Percentiles rank a stretch among this genome's conserved stretches.
Conservation (phyloP, 92 coral and sea anemone species). For the Paragorgia papillata region DNA sequence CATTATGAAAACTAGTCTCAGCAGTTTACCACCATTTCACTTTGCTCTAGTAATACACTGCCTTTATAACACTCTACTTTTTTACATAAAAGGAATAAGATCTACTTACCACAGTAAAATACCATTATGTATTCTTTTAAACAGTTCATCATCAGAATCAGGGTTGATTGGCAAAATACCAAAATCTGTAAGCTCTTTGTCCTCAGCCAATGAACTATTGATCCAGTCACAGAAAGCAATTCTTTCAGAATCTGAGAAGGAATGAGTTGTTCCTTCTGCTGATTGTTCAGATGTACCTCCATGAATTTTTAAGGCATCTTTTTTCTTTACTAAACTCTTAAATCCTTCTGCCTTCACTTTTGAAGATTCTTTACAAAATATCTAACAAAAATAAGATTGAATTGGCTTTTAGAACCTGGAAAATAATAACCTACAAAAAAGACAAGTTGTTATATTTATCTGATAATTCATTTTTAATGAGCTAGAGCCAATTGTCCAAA, state of each 20-base stretch:
- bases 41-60: too few relatives aligned
- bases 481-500: too few relatives aligned
- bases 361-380: constrained; percentile 48
- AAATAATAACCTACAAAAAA: too few relatives aligned
- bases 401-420: too few relatives aligned
- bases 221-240: constrained; percentile 98
- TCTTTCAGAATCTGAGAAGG: constrained; percentile 77
- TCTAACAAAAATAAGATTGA: constrained; percentile 16
- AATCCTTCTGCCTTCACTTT: constrained; percentile 54
- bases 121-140: constrained; percentile 81
- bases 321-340: constrained; percentile 68
- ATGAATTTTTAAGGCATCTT: constrained; percentile 61
- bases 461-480: too few relatives aligned
- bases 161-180: constrained; percentile 69
- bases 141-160: constrained; percentile 66
- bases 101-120: constrained; percentile 74
- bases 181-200: constrained; percentile 57
- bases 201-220: constrained; percentile 75
- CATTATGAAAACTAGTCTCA: too few relatives aligned
- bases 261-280: constrained; percentile 91
- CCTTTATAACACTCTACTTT: too few relatives aligned
- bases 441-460: too few relatives aligned
- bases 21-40: too few relatives aligned
- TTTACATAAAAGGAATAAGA: too few relatives aligned
- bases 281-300: constrained; percentile 88